Percentiles rank a stretch among this genome's conserved stretches.
Evolutionary conservation across 2,797 vertebrate species (phyloP).

Genomic region (Aeoliscus strigatus): DNA sequence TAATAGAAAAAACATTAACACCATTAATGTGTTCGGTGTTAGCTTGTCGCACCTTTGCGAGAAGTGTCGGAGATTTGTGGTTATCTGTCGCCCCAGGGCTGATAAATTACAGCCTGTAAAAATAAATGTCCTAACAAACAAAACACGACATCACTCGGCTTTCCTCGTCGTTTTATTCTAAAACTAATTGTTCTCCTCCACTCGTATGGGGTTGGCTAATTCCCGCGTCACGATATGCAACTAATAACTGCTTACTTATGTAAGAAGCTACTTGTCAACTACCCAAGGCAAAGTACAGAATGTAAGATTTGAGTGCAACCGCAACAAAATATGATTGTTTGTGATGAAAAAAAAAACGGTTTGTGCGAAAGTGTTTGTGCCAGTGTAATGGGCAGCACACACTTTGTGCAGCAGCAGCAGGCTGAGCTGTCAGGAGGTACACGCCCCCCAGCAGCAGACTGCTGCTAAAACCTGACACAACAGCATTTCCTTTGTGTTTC

Average conservation of each 20-base stretch:
- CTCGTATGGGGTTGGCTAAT: background rate
- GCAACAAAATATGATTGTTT: no score
- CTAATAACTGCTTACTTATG: constrained; percentile 35
- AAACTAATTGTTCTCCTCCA: background rate
- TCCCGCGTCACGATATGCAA: constrained; percentile 2
- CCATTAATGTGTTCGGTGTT: background rate
- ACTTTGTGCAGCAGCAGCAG: constrained; percentile 42
- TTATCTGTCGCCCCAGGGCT: background rate
- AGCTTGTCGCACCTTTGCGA: background rate
- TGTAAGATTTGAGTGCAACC: background rate
- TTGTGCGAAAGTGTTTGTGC: constrained; percentile 4
- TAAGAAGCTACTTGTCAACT: constrained; percentile 32
- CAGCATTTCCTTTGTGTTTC: constrained; percentile 31
- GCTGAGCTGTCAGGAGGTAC: constrained; percentile 58
- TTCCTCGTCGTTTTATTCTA: background rate
- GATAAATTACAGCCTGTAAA: constrained; percentile 6
- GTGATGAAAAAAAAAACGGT: no score
- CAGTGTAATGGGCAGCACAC: constrained; percentile 17
- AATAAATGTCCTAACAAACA: constrained; percentile 5
- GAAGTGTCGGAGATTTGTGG: constrained; percentile 10
- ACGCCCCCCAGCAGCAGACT: constrained; percentile 71
- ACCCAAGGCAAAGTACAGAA: background rate
- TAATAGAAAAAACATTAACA: constrained; percentile 20
- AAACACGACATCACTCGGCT: background rate
- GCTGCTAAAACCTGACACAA: constrained; percentile 20